Evolutionary conservation across 2,888 invertebrate genomes (phyloP).

Genomic region (Drosophila conformis): DNA sequence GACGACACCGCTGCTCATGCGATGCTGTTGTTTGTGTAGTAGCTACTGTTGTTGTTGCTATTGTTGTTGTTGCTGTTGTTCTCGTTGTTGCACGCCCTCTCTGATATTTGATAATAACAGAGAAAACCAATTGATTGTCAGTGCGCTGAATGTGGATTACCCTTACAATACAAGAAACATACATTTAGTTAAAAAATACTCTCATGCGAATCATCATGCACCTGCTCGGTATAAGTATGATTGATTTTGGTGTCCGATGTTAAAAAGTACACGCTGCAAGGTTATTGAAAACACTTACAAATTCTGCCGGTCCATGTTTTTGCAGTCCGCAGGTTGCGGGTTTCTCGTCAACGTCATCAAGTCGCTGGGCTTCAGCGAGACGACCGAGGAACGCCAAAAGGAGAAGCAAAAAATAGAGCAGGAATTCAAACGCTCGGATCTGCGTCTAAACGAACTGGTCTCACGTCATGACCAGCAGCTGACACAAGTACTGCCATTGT

Average conservation of each 20-base stretch:
- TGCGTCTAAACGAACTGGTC: constrained; percentile 94
- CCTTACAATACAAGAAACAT: neutral
- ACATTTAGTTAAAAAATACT: neutral
- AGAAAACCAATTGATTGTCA: constrained; percentile 6
- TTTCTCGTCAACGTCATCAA: constrained; percentile 97
- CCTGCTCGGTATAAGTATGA: neutral
- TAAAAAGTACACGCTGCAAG: neutral
- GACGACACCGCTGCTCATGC: constrained; percentile 58
- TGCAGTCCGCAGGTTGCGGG: constrained; percentile 90
- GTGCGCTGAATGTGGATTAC: neutral
- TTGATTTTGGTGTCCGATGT: neutral
- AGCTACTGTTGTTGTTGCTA: constrained; percentile 19
- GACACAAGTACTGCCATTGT: constrained; percentile 89
- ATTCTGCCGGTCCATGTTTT: constrained; percentile 4
- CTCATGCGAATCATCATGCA: neutral
- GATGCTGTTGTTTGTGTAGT: constrained; percentile 16
- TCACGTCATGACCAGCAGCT: constrained; percentile 95
- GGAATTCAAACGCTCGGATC: constrained; percentile 96
- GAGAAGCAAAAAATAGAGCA: constrained; percentile 97
- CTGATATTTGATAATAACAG: constrained; percentile 44
- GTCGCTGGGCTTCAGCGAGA: constrained; percentile 96
- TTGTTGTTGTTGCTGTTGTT: constrained; percentile 43
- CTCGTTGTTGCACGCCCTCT: constrained; percentile 62
- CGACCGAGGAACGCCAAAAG: constrained; percentile 95
- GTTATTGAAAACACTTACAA: neutral